These are phyloP conservation scores for Climacteris rufus DNA, from an alignment of 2,113 vertebrate species.

Conservation along the genomic window DNA sequence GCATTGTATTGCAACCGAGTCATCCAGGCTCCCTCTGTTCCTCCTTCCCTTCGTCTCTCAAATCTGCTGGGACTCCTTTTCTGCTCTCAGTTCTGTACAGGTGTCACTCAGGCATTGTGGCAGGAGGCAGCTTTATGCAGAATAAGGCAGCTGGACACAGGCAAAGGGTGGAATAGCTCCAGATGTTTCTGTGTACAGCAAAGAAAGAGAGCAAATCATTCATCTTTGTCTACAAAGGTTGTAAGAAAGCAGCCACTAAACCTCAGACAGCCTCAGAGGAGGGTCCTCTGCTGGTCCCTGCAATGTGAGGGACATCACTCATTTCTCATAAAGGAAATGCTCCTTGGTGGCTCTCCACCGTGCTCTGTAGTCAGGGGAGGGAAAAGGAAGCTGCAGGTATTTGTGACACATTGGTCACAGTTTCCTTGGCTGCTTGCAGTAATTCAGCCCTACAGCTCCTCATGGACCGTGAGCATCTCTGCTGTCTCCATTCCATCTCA, in stretches of 20 bases:
- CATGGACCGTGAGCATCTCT: neutral
- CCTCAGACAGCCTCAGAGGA: neutral
- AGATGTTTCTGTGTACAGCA: neutral
- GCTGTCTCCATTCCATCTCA: neutral
- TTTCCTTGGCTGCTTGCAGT: neutral
- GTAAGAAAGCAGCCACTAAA: neutral
- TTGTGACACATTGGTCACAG: neutral
- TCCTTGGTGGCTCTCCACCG: neutral
- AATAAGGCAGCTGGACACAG: neutral
- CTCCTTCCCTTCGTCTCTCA: neutral
- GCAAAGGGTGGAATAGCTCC: neutral
- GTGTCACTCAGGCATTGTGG: neutral
- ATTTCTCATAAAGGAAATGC: neutral
- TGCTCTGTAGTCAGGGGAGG: neutral
- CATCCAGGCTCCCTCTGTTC: neutral
- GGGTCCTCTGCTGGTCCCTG: neutral
- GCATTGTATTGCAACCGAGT: neutral
- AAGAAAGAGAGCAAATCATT: neutral
- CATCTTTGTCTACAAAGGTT: neutral
- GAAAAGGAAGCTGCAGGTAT: neutral
- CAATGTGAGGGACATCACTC: neutral
- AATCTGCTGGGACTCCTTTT: neutral
- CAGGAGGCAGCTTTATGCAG: neutral
- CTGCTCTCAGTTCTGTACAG: neutral
- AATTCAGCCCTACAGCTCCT: neutral